Evolutionary conservation across 2,888 invertebrate species (phyloP).

Genomic region (Tupiocoris notatus): DNA sequence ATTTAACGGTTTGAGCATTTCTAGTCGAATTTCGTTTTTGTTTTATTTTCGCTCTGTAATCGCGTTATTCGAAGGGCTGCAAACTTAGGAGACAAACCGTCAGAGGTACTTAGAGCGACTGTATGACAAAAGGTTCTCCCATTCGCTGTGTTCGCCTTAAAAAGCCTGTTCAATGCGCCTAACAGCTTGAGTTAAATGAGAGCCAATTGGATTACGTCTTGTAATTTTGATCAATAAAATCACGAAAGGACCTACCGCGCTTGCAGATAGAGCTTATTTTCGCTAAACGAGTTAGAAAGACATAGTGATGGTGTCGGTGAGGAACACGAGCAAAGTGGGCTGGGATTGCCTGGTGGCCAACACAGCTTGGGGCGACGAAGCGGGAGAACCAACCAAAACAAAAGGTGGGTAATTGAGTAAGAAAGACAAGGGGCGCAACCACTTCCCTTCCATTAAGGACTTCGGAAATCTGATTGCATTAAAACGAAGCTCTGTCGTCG

Average conservation of each 20-base stretch:
- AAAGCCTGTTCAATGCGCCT: neutral
- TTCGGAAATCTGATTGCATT: slow-evolving; percentile 36
- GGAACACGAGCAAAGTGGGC: neutral
- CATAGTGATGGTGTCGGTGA: too few relatives aligned
- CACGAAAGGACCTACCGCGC: neutral
- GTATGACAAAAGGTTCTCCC: neutral
- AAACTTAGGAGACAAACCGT: too few relatives aligned
- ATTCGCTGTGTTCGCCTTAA: neutral
- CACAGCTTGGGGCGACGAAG: neutral
- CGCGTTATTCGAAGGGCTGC: too few relatives aligned
- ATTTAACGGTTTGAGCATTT: too few relatives aligned
- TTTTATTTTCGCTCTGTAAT: too few relatives aligned
- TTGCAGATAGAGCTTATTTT: slow-evolving; percentile 23
- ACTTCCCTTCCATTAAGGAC: slow-evolving; percentile 33
- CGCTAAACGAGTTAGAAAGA: slow-evolving; percentile 21
- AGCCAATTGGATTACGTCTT: slow-evolving; percentile 14
- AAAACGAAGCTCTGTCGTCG: slow-evolving; percentile 25
- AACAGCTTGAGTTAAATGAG: slow-evolving; percentile 7
- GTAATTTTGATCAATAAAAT: slow-evolving; percentile 26
- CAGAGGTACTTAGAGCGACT: neutral
- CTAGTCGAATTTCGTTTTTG: too few relatives aligned
- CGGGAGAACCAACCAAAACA: slow-evolving; percentile 18
- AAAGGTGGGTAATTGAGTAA: slow-evolving; percentile 33
- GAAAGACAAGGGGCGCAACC: slow-evolving; percentile 28
- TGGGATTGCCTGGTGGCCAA: neutral